Conservation (phyloP, 2,888 invertebrate species). For the Muscina levida region DNA sequence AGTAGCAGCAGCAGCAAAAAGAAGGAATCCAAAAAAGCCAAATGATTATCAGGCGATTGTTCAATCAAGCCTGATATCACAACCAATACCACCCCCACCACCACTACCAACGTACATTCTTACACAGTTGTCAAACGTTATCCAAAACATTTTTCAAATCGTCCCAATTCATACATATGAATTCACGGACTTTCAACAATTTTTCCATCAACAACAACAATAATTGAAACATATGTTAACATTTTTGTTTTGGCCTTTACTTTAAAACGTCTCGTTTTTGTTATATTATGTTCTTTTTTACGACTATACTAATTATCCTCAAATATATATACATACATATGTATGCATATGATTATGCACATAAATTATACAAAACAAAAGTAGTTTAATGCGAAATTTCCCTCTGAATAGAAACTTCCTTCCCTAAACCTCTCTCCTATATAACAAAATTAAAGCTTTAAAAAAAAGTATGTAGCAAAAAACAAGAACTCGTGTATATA, state of each 20-base stretch:
- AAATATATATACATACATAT: slow-evolving; percentile 34
- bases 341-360: too few relatives aligned
- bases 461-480: slow-evolving; percentile 1
- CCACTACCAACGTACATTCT: slow-evolving; percentile 42
- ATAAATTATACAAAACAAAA: slow-evolving; percentile 39
- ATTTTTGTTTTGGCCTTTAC: slow-evolving; percentile 33
- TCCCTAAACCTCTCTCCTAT: neutral
- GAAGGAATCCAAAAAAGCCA: slow-evolving; percentile 78
- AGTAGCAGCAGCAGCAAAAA: slow-evolving; percentile 74
- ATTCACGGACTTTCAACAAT: slow-evolving; percentile 7
- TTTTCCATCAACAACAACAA: neutral
- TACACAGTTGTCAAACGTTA: slow-evolving; percentile 53
- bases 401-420: slow-evolving; percentile 29
- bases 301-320: slow-evolving; percentile 23
- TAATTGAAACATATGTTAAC: slow-evolving; percentile 22
- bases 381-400: slow-evolving; percentile 42
- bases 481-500: slow-evolving; percentile 49
- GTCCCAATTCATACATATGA: slow-evolving; percentile 66
- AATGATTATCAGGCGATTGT: slow-evolving; percentile 71
- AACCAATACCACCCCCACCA: slow-evolving; percentile 42
- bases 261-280: slow-evolving; percentile 16
- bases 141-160: slow-evolving; percentile 64
- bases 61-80: slow-evolving; percentile 18
- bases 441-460: neutral
- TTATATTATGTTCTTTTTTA: slow-evolving; percentile 36